Percentiles rank a stretch among this genome's conserved stretches.
These are phyloP conservation scores for Keiferia lycopersicella DNA, from an alignment of 2,888 invertebrate genomes.

Conservation along the genomic window DNA sequence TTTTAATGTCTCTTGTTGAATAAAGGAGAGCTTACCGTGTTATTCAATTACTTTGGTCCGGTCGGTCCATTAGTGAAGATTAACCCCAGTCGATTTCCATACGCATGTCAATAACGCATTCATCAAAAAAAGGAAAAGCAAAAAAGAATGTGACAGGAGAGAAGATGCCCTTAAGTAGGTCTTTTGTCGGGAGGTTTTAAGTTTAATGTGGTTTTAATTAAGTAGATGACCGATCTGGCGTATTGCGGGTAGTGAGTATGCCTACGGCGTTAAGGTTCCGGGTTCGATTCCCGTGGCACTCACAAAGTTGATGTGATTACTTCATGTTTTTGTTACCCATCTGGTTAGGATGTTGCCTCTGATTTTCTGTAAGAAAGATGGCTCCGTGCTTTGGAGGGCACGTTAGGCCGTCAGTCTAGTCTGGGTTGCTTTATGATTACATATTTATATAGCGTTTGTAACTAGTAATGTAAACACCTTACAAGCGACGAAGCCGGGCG, in stretches of 20 bases:
- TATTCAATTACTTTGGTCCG: constrained; percentile 33
- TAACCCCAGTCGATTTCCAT: constrained; percentile 36
- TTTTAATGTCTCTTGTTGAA: constrained; percentile 40
- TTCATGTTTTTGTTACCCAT: too few relatives aligned
- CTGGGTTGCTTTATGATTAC: too few relatives aligned
- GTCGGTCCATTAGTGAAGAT: constrained; percentile 36
- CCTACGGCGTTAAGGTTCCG: too few relatives aligned
- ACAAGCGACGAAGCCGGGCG: too few relatives aligned
- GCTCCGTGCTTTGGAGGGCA: neutral
- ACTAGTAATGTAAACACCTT: too few relatives aligned
- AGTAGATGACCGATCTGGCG: neutral
- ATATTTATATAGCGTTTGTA: too few relatives aligned
- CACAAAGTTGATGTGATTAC: too few relatives aligned
- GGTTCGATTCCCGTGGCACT: too few relatives aligned
- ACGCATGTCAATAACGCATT: constrained; percentile 38
- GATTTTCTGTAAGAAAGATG: neutral
- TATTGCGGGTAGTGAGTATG: too few relatives aligned
- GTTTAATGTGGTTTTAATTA: constrained; percentile 21
- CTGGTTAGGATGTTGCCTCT: neutral
- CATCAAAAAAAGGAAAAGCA: constrained; percentile 22
- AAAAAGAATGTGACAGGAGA: constrained; percentile 14
- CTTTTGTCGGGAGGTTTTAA: neutral
- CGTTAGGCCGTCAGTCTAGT: neutral
- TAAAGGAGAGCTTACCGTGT: constrained; percentile 33
- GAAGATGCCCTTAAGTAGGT: constrained; percentile 13